Base-by-base conservation (phyloP, 2,888 invertebrate species). In the Caradrina clavipalpis region DNA sequence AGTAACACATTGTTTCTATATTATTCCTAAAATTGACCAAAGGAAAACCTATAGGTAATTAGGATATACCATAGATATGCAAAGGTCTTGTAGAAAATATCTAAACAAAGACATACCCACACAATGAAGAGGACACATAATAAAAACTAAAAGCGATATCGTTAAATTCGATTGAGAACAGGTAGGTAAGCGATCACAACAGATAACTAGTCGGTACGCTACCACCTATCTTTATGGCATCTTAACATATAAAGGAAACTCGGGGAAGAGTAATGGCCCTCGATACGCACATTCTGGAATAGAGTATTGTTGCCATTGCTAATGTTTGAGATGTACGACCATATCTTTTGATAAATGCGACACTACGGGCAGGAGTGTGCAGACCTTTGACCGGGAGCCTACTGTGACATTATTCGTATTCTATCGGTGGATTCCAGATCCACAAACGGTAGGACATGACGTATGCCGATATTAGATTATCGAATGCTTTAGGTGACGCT, bases 161-260 rank as follows among this genome's bases (percentile, higher is more conserved):
- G 88, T 87, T 87, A 89, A 89, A 90, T 89, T 91, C 88, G 89
- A 91, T 90, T 90, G 86, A 84, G 81, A 88, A 90, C 90, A 91
- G 90, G 91, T 91, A 91, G 89, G 90, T 90, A 90, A 91, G 88
- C 88, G 92, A 93, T 94, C 90, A 89, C 86, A 83, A 69, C 73
- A 86, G 91, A 92, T 92, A 92, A 89, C 90, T 86, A 86, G 88
- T 86, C 84, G 86, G 87, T 90, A 86, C 89, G 89, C 88, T 87
- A 79, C 85, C 87, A 86, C 85, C 87, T 93, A 94, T 93, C 94
- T 94, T 93, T 93, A 94, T 93, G 89, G 92, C 92, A 93, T 94
- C 94, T 89, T 87, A 90, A 90, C 92, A 90, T 92, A 91, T 93
- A 93, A 93, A 93, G 93, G 92, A 92, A 93, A 93, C 92, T 92